Base-by-base conservation (phyloP, 1,140 invertebrate genomes). In the Drosophila ogumai region DNA sequence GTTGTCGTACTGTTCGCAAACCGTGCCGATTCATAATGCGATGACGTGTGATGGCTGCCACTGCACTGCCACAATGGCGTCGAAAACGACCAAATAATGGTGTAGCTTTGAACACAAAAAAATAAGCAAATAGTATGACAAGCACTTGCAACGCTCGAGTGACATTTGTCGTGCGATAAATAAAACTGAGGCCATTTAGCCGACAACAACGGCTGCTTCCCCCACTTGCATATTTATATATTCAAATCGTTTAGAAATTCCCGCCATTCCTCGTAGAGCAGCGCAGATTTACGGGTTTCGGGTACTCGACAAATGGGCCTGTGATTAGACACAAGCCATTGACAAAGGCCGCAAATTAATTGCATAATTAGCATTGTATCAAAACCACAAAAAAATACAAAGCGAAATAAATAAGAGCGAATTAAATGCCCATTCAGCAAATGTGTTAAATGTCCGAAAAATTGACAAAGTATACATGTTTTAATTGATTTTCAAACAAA, bases 111-210 rank as follows among this genome's bases (percentile, higher is more conserved):
- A n/a, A 32, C 44, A 46, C 13, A 31, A 0, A 10, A 40, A 34
- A 47, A 71, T 17, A 66, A 69, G 36, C 66, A 47, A 50, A 32
- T 56, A 75, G 44, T 75, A 75, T 76, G 73, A 75, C 72, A 66
- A 32, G 52, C 50, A 66, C 47, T 79, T 52, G 81, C 66, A 85
- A 84, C 72, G 81, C 54, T 86, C 74, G 78, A 81, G 82, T 85
- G 81, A 85, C 81, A 85, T 85, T 86, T 85, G 81, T 60, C 56
- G 59, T 67, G 76, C 84, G 72, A 87, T 88, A 87, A 87, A 87
- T 84, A 84, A 87, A 86, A 88, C 63, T 88, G 49, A 88, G 80
- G 84, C 82, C 84, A 80, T 84, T 84, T 77, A 74, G 50, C 67
- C 60, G 49, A 75, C 64, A 43, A 41, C 38, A 6, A 10, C 31